A percentile compares a stretch with the other conserved stretches of the same genome.
These are phyloP conservation scores for Dendrolimus pini DNA, from an alignment of 2,888 invertebrate genomes.

Conservation along the genomic window DNA sequence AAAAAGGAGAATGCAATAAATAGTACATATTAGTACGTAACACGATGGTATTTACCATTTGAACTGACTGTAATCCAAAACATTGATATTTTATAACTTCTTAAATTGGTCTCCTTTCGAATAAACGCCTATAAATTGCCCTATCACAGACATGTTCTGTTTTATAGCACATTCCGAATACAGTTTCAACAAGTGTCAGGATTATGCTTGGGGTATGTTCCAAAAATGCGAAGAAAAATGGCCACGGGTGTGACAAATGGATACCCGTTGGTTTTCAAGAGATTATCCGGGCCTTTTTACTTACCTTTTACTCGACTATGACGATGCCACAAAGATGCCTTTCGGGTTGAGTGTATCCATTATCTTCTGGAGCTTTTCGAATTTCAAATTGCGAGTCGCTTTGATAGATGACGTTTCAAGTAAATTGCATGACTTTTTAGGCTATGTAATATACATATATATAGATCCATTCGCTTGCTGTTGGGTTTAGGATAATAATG, in stretches of 20 bases:
- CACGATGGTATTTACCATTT: no score
- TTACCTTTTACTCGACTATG: constrained; percentile 13
- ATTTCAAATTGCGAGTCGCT: neutral
- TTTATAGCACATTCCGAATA: constrained; percentile 22
- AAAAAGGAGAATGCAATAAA: no score
- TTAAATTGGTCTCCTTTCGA: constrained; percentile 1
- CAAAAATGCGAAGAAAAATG: constrained; percentile 21
- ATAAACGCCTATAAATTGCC: constrained; percentile 4
- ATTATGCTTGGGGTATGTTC: constrained; percentile 23
- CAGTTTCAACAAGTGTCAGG: constrained; percentile 42
- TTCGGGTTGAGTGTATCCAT: constrained; percentile 26
- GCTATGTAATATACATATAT: neutral
- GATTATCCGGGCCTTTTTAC: neutral
- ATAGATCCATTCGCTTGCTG: no score
- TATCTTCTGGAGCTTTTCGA: constrained; percentile 16
- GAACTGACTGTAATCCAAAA: neutral
- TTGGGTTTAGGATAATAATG: no score
- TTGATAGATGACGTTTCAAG: neutral
- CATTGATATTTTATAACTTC: neutral
- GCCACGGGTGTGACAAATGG: constrained; percentile 19
- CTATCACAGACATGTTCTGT: constrained; percentile 18
- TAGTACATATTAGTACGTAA: no score
- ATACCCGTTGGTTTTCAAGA: constrained; percentile 1
- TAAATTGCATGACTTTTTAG: neutral
- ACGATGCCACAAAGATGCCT: constrained; percentile 19